Base-by-base conservation (phyloP, 2,113 vertebrate genomes). In the Oxygymnocypris stewartii region DNA sequence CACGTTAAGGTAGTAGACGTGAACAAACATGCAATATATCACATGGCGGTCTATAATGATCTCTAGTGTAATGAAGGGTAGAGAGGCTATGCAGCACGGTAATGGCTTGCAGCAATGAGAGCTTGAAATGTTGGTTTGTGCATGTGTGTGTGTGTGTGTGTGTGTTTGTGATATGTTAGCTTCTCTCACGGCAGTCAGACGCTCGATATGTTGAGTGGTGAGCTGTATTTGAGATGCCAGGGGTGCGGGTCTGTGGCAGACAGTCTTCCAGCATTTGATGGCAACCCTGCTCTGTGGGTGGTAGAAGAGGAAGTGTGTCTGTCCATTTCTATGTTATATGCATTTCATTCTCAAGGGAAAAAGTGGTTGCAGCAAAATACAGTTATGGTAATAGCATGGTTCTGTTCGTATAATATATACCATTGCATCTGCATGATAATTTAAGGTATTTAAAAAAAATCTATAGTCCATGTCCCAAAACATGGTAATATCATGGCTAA, bases 1-100 rank as follows among this genome's bases (percentile, higher is more conserved):
- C 6, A 20, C 20, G 63, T 79, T 78, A 79, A 42, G 84, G 74
- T 84, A 73, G 65, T 37, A 51, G 69, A 84, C 51, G 35, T 57
- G 82, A 84, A 84, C 69, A 84, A 84, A 84, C 82, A 84, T 23
- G 20, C 35, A 84, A 84, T 84, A 74, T 37, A 84, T 84, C 82
- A 84, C 82, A 75, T 6, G 44, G 49, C 4, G 49, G 69, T 84
- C 82, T 49, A 35, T 84, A 49, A 69, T 59, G 82, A 59, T 75
- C 69, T 74, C 65, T 35, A 59, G 82, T 74, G 74, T 85, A 79
- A 85, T 78, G 51, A 57, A 87, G 44, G 63, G 75, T 47, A 79
- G 65, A 84, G 63, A 84, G 76, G 61, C 61, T 79, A 73, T 57
- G 47, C 23, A 8, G 25, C 69, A 11, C 23, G 42, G 79, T 82